Base-by-base conservation (phyloP, 2,113 vertebrate genomes). In the Neodontobutis hainanensis region DNA sequence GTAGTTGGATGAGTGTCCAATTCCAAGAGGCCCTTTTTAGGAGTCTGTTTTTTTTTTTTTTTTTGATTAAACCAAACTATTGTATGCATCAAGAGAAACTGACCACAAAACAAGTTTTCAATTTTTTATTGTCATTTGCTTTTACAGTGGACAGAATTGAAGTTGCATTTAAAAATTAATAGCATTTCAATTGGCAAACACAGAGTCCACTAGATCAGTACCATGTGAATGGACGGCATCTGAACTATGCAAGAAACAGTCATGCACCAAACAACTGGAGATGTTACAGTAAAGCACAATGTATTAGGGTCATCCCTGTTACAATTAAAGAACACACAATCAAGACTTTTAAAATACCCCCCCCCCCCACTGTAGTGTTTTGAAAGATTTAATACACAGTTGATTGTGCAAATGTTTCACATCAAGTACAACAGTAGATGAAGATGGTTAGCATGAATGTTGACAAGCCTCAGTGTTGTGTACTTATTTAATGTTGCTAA, bases 391-490 rank as follows among this genome's bases (percentile, higher is more conserved):
- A 2, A 42, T 52, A 14, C 57, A 43, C 64, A 75, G 35, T 53
- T 69, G n/a, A 11, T 6, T 10, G 40, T 61, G 12, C 57, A 2
- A 43, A 38, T 2, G 16, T 42, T 12, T 38, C 11, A 69, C 36
- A 59, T 81, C 57, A 57, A 44, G 44, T 27, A 67, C 49, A 38
- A 64, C 11, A 45, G 2, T 12, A 42, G 5, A 8, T 61, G 11
- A 8, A 64, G 19, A 65, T 16, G 43, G 42, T 3, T 12, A 14
- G 35, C 1, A 27, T 61, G 56, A 68, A 5, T 6, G 34, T 43
- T 70, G 64, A 50, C 56, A 67, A 67, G 81, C 81, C 55, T 81
- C 51, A 8, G 53, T 40, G 48, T 40, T 16, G n/a, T 40, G 19
- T 56, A 19, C 5, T 53, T 15, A n/a, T 62, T 43, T 3, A 19